Base-by-base conservation (phyloP, 2,888 invertebrate genomes). In the Drosophila basisetae region DNA sequence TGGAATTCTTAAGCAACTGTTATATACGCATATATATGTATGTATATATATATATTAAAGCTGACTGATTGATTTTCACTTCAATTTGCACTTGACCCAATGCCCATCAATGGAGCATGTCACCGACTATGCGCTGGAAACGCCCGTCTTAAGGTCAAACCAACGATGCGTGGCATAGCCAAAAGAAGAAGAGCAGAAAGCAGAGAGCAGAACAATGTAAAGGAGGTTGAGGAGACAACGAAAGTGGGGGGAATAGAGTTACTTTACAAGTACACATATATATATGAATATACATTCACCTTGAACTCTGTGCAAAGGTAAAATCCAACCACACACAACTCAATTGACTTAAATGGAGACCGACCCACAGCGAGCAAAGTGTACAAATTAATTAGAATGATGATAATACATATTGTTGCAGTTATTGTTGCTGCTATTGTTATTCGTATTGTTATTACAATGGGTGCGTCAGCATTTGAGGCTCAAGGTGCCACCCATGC, bases 311-410 rank as follows among this genome's bases (percentile, higher is more conserved):
- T 31, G 43, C 30, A 39, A 49, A 68, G 61, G 62, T 68, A 52
- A 60, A 49, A 13, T 6, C 31, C 28, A 56, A 60, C 41, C 47
- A 16, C 25, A 47, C 47, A 47, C 22, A 63, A 47, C 54, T 61
- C 65, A 78, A 78, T 72, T 66, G 75, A 78, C 41, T 49, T 35
- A 60, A 55, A 56, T 30, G 59, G 9, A 31, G 60, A 30, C 53
- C 16, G 25, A 9, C 13, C 47, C 47, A 25, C 47, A 47, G 4
- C 47, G 47, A 25, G 49, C 53, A 65, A 47, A 76, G 62, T 43
- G 60, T 58, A 72, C 76, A 76, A 82, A 84, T 83, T 85, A 84
- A 80, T 84, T 84, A 69, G 71, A 79, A 76, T 76, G 60, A 71
- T 76, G 66, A 62, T 73, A 62, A 50, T 54, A 39, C 43, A 67